A percentile compares a stretch with the other conserved stretches of the same genome.
These are phyloP conservation scores for Camponotus vicinus DNA, from an alignment of 1,140 invertebrate species.

Conservation along the genomic window DNA sequence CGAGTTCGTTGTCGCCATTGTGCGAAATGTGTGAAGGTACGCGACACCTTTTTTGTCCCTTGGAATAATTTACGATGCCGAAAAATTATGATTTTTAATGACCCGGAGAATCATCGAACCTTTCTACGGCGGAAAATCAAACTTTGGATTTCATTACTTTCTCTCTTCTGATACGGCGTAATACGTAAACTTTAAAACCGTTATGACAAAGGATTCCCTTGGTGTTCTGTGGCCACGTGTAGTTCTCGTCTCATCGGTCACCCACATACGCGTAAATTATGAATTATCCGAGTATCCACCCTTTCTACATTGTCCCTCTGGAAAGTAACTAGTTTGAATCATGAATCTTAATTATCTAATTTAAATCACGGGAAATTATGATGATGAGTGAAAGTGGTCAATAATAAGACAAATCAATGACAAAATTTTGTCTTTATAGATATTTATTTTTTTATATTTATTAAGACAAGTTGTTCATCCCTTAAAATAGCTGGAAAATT, in stretches of 20 bases:
- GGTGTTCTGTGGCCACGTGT: conserved; percentile 58
- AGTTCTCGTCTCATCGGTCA: conserved; percentile 72
- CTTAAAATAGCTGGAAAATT: neutral
- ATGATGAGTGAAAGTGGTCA: neutral
- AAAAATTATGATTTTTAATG: neutral
- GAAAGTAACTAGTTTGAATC: conserved; percentile 78
- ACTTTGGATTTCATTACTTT: neutral
- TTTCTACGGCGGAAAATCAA: neutral
- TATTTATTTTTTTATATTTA: neutral
- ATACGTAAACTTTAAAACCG: conserved; percentile 64
- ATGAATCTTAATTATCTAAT: conserved; percentile 81
- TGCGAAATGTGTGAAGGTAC: conserved; percentile 15
- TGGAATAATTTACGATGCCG: conserved; percentile 8
- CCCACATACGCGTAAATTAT: conserved; percentile 80
- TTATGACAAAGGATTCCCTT: conserved; percentile 60
- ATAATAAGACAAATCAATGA: conserved; percentile 9
- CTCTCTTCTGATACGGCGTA: neutral
- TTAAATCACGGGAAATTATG: conserved; percentile 68
- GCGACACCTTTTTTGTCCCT: conserved; percentile 8
- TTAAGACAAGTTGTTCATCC: neutral
- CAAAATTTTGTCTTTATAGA: neutral
- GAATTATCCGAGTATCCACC: conserved; percentile 75
- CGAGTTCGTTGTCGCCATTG: conserved; percentile 42
- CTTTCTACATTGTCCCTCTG: conserved; percentile 72
- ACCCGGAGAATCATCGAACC: neutral